A percentile compares a stretch with the other conserved stretches of the same genome.
Evolutionary conservation across 2,888 invertebrate species (phyloP).

Genomic region (Rhagophthalmus giganteus): DNA sequence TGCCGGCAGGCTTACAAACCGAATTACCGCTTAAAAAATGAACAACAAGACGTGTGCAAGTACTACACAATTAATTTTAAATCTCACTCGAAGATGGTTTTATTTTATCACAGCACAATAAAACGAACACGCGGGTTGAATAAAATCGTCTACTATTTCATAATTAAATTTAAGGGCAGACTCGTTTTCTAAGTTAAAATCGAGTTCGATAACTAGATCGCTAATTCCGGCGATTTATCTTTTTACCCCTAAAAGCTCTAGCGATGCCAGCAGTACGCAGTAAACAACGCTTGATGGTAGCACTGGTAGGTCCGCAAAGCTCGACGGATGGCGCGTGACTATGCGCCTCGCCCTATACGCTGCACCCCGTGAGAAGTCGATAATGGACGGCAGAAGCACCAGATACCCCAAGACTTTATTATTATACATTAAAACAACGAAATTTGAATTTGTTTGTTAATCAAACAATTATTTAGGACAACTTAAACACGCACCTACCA

Average conservation of each 20-base stretch:
- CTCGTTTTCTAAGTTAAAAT: background rate
- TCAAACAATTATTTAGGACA: too few species aligned
- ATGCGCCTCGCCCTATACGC: slow-evolving; percentile 45
- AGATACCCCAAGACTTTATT: slow-evolving; percentile 32
- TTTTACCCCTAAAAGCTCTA: slow-evolving; percentile 21
- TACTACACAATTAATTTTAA: slow-evolving; percentile 14
- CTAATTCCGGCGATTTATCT: slow-evolving; percentile 4
- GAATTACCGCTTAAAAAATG: slow-evolving; percentile 8
- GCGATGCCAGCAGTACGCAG: slow-evolving; percentile 18
- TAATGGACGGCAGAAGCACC: slow-evolving; percentile 39
- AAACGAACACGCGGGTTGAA: slow-evolving; percentile 15
- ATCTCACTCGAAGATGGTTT: slow-evolving; percentile 11
- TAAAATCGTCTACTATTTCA: slow-evolving; percentile 3
- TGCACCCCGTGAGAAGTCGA: slow-evolving; percentile 47
- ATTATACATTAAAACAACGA: slow-evolving; percentile 4
- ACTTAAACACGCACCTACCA: too few species aligned
- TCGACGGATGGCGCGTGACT: slow-evolving; percentile 51
- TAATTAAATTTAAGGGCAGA: too few species aligned
- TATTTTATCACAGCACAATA: slow-evolving; percentile 22
- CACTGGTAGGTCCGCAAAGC: slow-evolving; percentile 44
- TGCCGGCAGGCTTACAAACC: slow-evolving; percentile 1
- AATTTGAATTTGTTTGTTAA: too few species aligned
- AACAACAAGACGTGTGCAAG: background rate
- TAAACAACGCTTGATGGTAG: slow-evolving; percentile 36
- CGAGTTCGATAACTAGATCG: slow-evolving; percentile 12